Percentiles rank a stretch among this genome's conserved stretches.
Evolutionary conservation across 2,113 vertebrate genomes (phyloP).

Genomic region (Sinocyclocheilus anshuiensis): DNA sequence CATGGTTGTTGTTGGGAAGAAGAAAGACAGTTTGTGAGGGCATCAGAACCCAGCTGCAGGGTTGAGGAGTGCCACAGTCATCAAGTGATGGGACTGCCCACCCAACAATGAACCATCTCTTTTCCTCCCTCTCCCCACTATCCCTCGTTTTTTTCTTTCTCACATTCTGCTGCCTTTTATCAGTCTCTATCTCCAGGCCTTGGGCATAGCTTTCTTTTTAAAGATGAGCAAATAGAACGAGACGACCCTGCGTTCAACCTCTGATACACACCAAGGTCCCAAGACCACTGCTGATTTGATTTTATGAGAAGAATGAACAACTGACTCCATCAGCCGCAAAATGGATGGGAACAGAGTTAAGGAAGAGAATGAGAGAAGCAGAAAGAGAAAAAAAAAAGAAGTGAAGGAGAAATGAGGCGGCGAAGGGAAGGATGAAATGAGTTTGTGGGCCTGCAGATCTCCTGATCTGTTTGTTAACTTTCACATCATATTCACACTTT

Average conservation of each 20-base stretch:
- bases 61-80: conserved; percentile 57
- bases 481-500: not conserved
- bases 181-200: conserved; percentile 48
- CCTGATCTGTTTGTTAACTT: not conserved
- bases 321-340: conserved; percentile 13
- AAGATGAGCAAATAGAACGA: conserved; percentile 54
- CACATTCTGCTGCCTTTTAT: conserved; percentile 43
- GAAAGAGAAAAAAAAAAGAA: not conserved
- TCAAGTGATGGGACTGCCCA: conserved; percentile 66
- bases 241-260: conserved; percentile 50
- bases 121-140: conserved; percentile 20
- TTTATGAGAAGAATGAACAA: conserved; percentile 53
- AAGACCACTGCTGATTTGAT: conserved; percentile 40
- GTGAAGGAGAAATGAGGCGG: too few relatives aligned
- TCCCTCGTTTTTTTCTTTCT: conserved; percentile 25
- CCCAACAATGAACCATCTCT: conserved; percentile 64
- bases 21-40: conserved; percentile 68
- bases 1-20: conserved; percentile 59
- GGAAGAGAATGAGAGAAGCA: conserved; percentile 2
- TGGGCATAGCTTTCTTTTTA: conserved; percentile 44
- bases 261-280: conserved; percentile 49
- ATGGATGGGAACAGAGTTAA: not conserved
- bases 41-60: conserved; percentile 63
- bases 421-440: not conserved
- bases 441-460: not conserved